Percentiles rank a stretch among this genome's conserved stretches.
phyloP scores from a whole-genome alignment of 2,888 invertebrate species.

The Conchocele bisecta region DNA sequence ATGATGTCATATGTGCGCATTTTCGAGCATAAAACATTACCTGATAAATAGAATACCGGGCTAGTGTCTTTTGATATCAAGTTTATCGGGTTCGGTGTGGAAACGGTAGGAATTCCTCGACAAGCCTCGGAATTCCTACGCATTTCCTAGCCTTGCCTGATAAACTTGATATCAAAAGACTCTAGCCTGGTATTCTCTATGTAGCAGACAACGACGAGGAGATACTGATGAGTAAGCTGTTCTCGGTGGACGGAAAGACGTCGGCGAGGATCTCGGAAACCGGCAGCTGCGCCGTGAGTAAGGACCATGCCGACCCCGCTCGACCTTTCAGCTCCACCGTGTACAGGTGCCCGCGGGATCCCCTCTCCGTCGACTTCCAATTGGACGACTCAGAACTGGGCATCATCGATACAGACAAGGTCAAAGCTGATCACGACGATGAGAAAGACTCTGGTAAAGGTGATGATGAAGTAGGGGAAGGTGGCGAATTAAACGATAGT shows the following conservation, averaged over 20 bases:
- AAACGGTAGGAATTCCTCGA: no score
- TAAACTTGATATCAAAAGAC: no score
- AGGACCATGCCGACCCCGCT: slow-evolving; percentile 38
- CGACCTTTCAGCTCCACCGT: slow-evolving; percentile 58
- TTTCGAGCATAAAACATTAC: no score
- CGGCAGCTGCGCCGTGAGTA: slow-evolving; percentile 67
- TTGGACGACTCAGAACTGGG: slow-evolving; percentile 44
- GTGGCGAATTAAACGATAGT: slow-evolving; percentile 46
- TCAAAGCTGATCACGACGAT: slow-evolving; percentile 51
- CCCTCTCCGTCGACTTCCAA: slow-evolving; percentile 32
- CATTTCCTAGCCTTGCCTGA: no score
- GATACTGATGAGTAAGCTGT: slow-evolving; percentile 64
- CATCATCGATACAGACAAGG: slow-evolving; percentile 49
- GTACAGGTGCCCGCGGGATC: slow-evolving; percentile 61
- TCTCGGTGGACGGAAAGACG: slow-evolving; percentile 59
- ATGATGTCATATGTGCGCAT: no score
- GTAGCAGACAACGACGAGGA: slow-evolving; percentile 61
- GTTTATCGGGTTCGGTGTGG: no score
- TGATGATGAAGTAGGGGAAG: slow-evolving; percentile 49
- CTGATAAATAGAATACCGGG: no score
- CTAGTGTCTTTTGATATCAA: no score
- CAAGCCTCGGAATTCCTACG: no score
- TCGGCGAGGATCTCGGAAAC: slow-evolving; percentile 56
- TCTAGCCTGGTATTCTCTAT: no score
- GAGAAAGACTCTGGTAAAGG: slow-evolving; percentile 56